These are phyloP conservation scores for Aporrectodea caliginosa DNA, from an alignment of 1,140 invertebrate genomes.

Conservation along the genomic window DNA sequence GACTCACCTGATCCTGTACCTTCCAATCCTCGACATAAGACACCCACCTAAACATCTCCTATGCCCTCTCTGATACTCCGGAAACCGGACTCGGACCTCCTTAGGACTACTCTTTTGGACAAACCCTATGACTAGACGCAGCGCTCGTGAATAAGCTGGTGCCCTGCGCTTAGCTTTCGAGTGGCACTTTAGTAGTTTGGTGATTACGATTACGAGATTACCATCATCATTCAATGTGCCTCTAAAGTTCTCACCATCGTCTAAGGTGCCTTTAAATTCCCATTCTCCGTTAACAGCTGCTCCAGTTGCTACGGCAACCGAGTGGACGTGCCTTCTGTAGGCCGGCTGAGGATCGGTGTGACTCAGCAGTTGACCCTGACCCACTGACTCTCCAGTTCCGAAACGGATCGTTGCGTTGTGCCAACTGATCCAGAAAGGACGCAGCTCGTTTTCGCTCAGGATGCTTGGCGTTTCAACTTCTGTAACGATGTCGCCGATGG, in stretches of 20 bases:
- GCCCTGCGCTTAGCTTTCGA: too few relatives aligned
- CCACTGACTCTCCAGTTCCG: background rate
- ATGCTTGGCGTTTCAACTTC: background rate
- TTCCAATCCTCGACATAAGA: too few relatives aligned
- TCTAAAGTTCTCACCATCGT: background rate
- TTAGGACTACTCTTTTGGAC: too few relatives aligned
- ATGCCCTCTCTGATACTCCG: too few relatives aligned
- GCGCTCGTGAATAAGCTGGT: too few relatives aligned
- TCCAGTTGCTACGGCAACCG: background rate
- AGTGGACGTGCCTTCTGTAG: background rate
- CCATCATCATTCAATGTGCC: too few relatives aligned
- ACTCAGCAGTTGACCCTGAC: background rate
- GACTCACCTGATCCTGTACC: too few relatives aligned
- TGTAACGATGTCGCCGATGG: background rate
- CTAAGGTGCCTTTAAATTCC: background rate
- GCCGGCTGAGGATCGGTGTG: background rate
- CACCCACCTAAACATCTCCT: too few relatives aligned
- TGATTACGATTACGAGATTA: too few relatives aligned
- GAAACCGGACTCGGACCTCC: too few relatives aligned
- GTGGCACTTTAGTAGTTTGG: too few relatives aligned
- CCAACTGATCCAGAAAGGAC: constrained; percentile 13
- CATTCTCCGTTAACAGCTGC: background rate
- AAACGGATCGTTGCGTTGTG: constrained; percentile 6
- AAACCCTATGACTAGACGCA: too few relatives aligned
- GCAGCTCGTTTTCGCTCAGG: background rate